A percentile compares a stretch with the other conserved stretches of the same genome.
Evolutionary conservation across 2,888 invertebrate species (phyloP).

Genomic region (Hetaerina titia): DNA sequence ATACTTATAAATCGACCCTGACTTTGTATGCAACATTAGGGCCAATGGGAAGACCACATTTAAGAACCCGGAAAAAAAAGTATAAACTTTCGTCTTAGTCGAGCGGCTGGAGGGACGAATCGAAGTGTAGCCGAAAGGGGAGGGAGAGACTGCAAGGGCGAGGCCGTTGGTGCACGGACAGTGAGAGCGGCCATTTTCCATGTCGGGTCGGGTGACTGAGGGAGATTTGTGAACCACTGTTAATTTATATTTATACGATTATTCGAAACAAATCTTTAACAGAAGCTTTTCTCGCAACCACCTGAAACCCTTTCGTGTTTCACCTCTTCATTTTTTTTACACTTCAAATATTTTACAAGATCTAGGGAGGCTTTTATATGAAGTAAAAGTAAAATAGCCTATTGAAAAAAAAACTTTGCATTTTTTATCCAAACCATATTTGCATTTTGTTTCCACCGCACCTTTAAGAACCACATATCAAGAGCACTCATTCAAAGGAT

Average conservation of each 20-base stretch:
- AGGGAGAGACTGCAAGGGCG: not conserved
- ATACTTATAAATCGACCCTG: conserved; percentile 8
- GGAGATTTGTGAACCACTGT: not conserved
- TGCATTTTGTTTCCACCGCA: not conserved
- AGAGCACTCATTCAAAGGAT: not conserved
- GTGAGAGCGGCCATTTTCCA: not conserved
- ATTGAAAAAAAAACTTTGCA: not conserved
- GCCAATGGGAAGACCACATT: conserved; percentile 57
- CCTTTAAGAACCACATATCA: not conserved
- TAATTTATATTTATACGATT: not conserved
- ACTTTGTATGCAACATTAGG: conserved; percentile 25
- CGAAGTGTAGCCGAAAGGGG: not conserved
- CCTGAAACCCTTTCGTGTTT: not conserved
- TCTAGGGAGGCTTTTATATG: not conserved
- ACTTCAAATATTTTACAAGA: not conserved
- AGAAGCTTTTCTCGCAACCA: not conserved
- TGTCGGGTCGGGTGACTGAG: not conserved
- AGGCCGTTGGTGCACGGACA: not conserved
- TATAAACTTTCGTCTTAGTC: conserved; percentile 51
- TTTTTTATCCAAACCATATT: not conserved
- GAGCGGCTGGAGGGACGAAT: not conserved
- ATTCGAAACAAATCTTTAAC: not conserved
- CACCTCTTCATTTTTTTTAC: not conserved
- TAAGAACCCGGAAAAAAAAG: conserved; percentile 64
- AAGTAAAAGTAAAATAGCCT: not conserved